Base-by-base conservation (phyloP, 2,888 invertebrate species). In the Carterocephalus palaemon region DNA sequence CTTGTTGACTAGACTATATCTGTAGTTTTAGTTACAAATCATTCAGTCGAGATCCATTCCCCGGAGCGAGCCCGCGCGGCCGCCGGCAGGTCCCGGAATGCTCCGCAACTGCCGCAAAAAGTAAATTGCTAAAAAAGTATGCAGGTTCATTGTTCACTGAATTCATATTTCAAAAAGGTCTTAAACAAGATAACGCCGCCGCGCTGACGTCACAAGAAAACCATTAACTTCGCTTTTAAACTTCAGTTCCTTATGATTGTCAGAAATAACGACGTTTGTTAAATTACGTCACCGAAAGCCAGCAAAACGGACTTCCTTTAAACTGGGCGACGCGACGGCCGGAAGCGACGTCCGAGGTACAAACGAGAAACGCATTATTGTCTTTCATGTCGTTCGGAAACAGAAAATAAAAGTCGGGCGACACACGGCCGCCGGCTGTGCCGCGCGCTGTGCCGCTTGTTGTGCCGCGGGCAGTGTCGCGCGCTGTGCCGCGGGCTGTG, bases 291-390 rank as follows among this genome's bases (percentile, higher is more conserved):
- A 31, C 29, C 43, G 28, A 37, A 38, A 45, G 37, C 43, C 43
- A 37, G 36, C 43, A 23, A 42, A 37, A 26, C 42, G 20, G 43
- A 45, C 29, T 45, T 45, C 37, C 37, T 45, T 45, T 45, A 45
- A 45, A 45, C 29, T 45, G 23, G 43, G 36, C 37, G 43, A 45
- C 43, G n/a, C n/a, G 37, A 45, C 36, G 28, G 28, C 19, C 22
- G 43, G 43, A 45, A 45, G 24, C 31, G 37, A 45, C 43, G 37
- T 45, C 23, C 36, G 37, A 45, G 43, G 43, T 37, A 45, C 36
- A 13, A 37, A 36, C 42, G 42, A 43, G 43, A 29, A 45, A 45
- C 37, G 43, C 43, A 45, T 45, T 45, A 43, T 43, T 45, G 36
- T 37, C 23, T 31, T 29, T 45, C 43, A 16, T 45, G 34, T 45